Base-by-base conservation (phyloP, 2,113 vertebrate genomes). In the Thunnus maccoyii region DNA sequence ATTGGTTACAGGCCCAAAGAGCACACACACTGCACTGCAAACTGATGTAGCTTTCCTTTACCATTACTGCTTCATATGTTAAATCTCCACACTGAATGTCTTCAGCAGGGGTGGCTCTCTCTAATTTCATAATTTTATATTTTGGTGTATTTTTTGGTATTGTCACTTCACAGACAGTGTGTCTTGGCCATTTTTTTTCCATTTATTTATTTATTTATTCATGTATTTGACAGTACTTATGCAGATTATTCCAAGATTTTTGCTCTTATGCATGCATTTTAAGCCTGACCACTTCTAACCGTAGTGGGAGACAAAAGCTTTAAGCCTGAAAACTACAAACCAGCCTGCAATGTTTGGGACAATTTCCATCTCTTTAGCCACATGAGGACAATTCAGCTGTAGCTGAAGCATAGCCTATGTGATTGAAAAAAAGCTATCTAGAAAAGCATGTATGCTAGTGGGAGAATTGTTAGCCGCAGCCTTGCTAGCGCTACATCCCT, bases 401-500 rank as follows among this genome's bases (percentile, higher is more conserved):
- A 52, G 65, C 71, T 54, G 20, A 69, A 65, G 58, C 48, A 7
- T 8, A 66, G 62, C 63, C 22, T 30, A 18, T 48, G 72, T 46
- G 73, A 84, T 7, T 78, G 46, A 8, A 36, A 36, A 36, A 71
- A 58, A 56, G 72, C 76, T 77, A 74, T 74, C 55, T 36, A 72
- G 54, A 48, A 63, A 76, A 80, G 54, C 16, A 0, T 62, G 70
- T 41, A 32, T 52, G 76, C 78, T 65, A 30, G 57, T 30, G 30
- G 63, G 82, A 69, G 80, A 80, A 76, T 69, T 20, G 61, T 68
- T 81, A 76, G 76, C 65, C 22, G 18, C 36, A n/a, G 86, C 44
- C 65, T 32, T 15, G 82, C 87, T 80, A 63, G 76, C 66, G 65
- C 76, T 82, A 86, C 86, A 85, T 85, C 58, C 83, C 44, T 71